Percentiles rank a stretch among this genome's conserved stretches.
Conservation (phyloP, 1,140 invertebrate species). For the Coenobita brevimanus region DNA sequence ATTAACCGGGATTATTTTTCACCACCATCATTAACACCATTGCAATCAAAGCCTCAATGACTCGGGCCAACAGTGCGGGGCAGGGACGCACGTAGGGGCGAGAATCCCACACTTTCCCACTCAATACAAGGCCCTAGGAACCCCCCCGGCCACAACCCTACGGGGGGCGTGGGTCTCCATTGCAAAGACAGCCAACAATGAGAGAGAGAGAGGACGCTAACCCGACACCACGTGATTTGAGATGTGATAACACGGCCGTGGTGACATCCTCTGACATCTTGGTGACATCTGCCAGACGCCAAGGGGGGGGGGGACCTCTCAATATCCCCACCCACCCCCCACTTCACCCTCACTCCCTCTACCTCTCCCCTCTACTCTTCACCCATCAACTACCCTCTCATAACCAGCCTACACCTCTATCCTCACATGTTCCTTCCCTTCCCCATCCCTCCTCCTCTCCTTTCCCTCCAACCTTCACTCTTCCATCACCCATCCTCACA, state of each 20-base stretch:
- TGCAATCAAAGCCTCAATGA: slow-evolving; percentile 59
- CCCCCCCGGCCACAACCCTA: neutral
- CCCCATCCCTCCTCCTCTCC: too few species aligned
- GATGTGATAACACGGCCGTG: slow-evolving; percentile 53
- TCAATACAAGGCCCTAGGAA: neutral
- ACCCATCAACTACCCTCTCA: too few species aligned
- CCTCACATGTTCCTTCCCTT: too few species aligned
- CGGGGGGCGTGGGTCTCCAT: slow-evolving; percentile 10
- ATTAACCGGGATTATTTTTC: slow-evolving; percentile 63
- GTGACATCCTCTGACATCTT: slow-evolving; percentile 62
- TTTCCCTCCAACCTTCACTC: too few species aligned
- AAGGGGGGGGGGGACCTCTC: neutral
- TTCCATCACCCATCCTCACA: too few species aligned
- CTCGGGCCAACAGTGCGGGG: slow-evolving; percentile 5
- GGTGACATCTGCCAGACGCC: slow-evolving; percentile 40
- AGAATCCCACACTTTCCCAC: neutral
- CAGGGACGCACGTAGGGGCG: slow-evolving; percentile 8
- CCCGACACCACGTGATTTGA: slow-evolving; percentile 57
- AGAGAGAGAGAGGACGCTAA: slow-evolving; percentile 42
- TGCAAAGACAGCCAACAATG: slow-evolving; percentile 48
- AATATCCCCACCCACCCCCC: slow-evolving; percentile 16
- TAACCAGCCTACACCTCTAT: too few species aligned
- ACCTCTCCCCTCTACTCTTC: too few species aligned
- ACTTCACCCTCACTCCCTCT: neutral
- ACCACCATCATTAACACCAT: slow-evolving; percentile 63